Evolutionary conservation across 2,888 invertebrate genomes (phyloP), one percentile per base, ranked within the genome.

Genomic region (Tromatobia lineatoria): DNA sequence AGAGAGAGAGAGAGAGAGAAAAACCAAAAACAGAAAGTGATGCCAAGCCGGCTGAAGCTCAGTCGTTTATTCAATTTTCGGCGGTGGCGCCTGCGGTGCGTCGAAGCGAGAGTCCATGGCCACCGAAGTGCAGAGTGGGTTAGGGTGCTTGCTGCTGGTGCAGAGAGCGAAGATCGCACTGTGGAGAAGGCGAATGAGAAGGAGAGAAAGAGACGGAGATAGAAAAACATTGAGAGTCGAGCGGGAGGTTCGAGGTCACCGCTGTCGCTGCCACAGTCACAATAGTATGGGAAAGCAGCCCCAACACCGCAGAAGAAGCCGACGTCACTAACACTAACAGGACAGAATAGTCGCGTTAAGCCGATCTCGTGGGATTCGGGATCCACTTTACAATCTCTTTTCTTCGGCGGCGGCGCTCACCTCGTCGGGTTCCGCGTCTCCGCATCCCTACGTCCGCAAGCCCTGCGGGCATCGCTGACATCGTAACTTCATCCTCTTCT

Each of bases 41-140:
- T 64, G 11, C n/a, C 47, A 54, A 47, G 38, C 45, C 20, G 75
- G 45, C 3, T 57, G 64, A 34, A 38, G 59, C 20, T 42, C 73
- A 66, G 59, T 29, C 75, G 42, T 76, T 80, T 71, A 80, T 80
- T 80, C 50, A 66, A 80, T 83, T 83, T 83, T 80, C 71, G 71
- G 50, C 42, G 50, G 57, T 83, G 75, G 83, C 76, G 76, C 75
- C 76, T 57, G 67, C 66, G 71, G 80, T 83, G 57, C 66, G 57
- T 29, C 47, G 66, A 52, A 73, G 80, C 79, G 67, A 11, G 75
- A 79, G 82, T 59, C 79, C 71, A 82, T 47, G 82, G 66, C 82
- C 82, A 79, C 74, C 79, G 47, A 42, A 47, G 38, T 38, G 38
- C 10, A 38, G 57, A 38, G 70, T 38, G 38, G 10, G 38, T 38